phyloP scores from a whole-genome alignment of 2,113 vertebrate genomes.

The Gulo gulo region DNA sequence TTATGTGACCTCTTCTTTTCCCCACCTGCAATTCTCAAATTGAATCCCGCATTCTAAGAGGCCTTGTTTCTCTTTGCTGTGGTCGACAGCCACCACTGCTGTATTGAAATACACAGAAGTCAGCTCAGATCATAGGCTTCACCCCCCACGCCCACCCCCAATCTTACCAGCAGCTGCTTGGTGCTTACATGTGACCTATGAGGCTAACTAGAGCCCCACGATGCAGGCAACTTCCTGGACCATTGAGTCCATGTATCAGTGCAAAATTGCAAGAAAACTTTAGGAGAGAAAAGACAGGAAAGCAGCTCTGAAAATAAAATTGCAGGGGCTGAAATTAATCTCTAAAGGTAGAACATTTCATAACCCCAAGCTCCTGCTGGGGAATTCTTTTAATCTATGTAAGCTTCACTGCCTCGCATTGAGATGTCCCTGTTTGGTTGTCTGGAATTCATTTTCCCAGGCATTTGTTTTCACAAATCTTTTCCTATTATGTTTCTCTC shows the following conservation, averaged over 20 bases:
- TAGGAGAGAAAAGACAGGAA: neutral
- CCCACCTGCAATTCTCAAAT: neutral
- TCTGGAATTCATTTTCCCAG: neutral
- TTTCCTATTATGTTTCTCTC: neutral
- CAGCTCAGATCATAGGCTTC: neutral
- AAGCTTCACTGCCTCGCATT: neutral
- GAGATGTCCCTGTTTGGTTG: neutral
- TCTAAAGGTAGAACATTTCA: neutral
- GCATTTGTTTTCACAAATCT: neutral
- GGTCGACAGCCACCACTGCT: neutral
- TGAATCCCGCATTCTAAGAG: neutral
- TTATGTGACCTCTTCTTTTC: constrained; percentile 14
- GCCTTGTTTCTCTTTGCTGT: neutral
- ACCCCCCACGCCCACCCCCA: fast-evolving
- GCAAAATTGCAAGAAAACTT: neutral
- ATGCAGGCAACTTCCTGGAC: neutral
- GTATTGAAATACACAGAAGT: neutral
- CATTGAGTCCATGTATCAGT: neutral
- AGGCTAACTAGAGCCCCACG: neutral
- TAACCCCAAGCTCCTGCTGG: neutral
- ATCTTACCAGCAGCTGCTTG: neutral
- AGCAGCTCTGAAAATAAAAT: constrained; percentile 7
- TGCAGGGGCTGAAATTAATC: neutral
- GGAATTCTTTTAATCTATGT: neutral
- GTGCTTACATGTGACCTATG: neutral